Base-by-base conservation (phyloP, 2,797 vertebrate species). In the Anguilla anguilla region DNA sequence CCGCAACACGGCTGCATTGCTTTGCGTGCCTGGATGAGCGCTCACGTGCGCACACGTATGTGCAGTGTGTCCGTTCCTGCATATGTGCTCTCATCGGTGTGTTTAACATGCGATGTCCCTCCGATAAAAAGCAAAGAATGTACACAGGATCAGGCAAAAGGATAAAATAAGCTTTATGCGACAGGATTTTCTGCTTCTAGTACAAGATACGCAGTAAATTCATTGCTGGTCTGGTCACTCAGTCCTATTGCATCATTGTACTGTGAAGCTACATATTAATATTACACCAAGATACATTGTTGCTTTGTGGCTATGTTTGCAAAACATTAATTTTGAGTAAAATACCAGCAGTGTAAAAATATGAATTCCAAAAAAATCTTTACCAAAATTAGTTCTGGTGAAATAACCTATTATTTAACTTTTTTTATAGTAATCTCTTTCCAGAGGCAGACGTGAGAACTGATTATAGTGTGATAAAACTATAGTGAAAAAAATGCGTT, bases 301-400 rank as follows among this genome's bases (percentile, higher is more conserved):
- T 69, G 1, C 25, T n/a, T 28, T 69, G 25, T 69, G 64, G 6
- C 7, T n/a, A 69, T 10, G 25, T n/a, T 69, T 69, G 64, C 7
- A n/a, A 69, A 69, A 9, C 22, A 25, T n/a, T 19, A 25, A 88
- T 90, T 89, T 85, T 46, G 83, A 88, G 91, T 69, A 69, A 28
- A n/a, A 69, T 69, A 6, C 7, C 9, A 69, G 22, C 25, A 69
- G 6, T 7, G 22, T 10, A 25, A 69, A 69, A 69, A n/a, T 28
- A n/a, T 28, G n/a, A 69, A 69, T 69, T 22, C 25, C 64, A 28
- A 28, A 69, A 69, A n/a, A 69, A 46, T 0, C 7, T n/a, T 69
- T 25, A 69, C 64, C n/a, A 10, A 4, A 69, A 64, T n/a, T n/a
- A n/a, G 64, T 7, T 69, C 64, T 69, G n/a, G 64, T 31, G 64